phyloP scores from a whole-genome alignment of 1,140 invertebrate genomes.

The Meloidogyne chitwoodi region DNA sequence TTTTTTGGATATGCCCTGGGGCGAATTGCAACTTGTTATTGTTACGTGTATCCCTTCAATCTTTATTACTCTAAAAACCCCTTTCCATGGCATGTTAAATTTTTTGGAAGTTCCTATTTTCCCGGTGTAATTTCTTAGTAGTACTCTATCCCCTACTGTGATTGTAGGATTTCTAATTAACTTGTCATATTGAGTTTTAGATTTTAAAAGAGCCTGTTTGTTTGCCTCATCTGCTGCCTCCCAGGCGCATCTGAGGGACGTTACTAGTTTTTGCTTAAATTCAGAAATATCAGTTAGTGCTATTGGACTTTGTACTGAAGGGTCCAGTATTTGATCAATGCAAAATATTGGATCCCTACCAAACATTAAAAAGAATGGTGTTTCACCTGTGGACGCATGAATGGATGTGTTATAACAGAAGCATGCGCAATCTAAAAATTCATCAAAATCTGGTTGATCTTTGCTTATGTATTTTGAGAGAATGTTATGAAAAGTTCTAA shows the following conservation, averaged over 20 bases:
- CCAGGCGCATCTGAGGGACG: constrained; percentile 14
- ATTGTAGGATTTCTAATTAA: not conserved
- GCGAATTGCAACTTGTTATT: not conserved
- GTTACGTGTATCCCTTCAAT: not conserved
- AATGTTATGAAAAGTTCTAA: constrained; percentile 22
- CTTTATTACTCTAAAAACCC: not conserved
- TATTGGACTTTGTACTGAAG: not conserved
- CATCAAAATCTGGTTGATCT: constrained; percentile 20
- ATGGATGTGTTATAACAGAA: constrained; percentile 30
- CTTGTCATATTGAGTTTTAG: constrained; percentile 11
- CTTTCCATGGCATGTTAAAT: not conserved
- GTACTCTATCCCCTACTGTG: not conserved
- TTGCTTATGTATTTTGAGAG: constrained; percentile 14
- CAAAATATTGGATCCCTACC: constrained; percentile 25
- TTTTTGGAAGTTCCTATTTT: not conserved
- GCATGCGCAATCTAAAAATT: not conserved
- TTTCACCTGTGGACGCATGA: constrained; percentile 9
- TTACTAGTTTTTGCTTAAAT: constrained; percentile 17
- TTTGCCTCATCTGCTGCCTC: not conserved
- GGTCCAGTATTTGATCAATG: constrained; percentile 4
- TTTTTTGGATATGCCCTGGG: not conserved
- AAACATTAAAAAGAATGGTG: constrained; percentile 23
- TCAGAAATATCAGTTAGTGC: not conserved
- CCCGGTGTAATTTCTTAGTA: not conserved
- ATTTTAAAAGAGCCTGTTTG: not conserved